Conservation (phyloP, 2,797 vertebrate genomes). For the Phataginus tetradactyla region DNA sequence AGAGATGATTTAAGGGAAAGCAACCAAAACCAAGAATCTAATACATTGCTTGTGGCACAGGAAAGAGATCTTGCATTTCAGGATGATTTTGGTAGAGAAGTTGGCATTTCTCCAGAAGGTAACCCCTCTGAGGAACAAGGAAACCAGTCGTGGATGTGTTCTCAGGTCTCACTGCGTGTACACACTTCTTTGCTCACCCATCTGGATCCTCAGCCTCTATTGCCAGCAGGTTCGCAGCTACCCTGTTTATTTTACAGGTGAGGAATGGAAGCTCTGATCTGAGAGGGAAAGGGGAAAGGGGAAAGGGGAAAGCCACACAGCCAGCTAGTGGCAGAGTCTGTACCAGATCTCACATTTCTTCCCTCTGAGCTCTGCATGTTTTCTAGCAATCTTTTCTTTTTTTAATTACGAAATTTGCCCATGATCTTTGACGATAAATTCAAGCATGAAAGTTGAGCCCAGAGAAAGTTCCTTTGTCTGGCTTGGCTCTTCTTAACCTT, state of each 20-base stretch:
- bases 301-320: neutral
- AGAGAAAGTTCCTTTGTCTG: no score
- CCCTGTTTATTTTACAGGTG: neutral
- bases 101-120: no score
- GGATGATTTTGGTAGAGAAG: neutral
- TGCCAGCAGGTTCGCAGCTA: no score
- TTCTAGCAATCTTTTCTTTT: neutral
- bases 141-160: rapidly evolving
- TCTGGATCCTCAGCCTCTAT: neutral
- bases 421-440: neutral
- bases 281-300: neutral
- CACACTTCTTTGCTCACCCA: neutral
- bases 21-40: neutral
- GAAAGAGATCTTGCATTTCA: neutral
- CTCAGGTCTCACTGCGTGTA: neutral
- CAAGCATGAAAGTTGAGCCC: rapidly evolving
- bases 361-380: neutral
- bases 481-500: neutral
- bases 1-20: neutral
- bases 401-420: neutral
- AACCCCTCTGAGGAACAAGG: no score
- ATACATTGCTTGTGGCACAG: neutral
- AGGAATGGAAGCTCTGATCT: neutral
- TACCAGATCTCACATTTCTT: neutral
- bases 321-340: no score